phyloP scores from a whole-genome alignment of 2,888 invertebrate species.

The Ochropleura leucogaster region DNA sequence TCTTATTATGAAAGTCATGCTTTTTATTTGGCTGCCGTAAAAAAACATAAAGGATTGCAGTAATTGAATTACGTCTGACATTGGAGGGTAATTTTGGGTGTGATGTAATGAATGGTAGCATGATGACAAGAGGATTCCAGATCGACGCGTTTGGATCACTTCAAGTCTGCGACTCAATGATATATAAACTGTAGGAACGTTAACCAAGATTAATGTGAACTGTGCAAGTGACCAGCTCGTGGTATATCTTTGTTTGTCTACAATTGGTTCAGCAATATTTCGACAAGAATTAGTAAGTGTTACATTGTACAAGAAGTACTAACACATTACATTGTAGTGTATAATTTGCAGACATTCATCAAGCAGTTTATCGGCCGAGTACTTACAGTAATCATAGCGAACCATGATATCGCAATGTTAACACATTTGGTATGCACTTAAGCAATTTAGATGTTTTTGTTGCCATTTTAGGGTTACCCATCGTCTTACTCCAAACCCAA shows the following conservation, averaged over 20 bases:
- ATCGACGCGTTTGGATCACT: neutral
- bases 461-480: neutral
- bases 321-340: slow-evolving; percentile 18
- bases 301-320: slow-evolving; percentile 4
- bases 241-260: neutral
- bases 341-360: slow-evolving; percentile 49
- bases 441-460: neutral
- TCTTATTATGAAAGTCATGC: slow-evolving; percentile 63
- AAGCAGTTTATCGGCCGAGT: slow-evolving; percentile 29
- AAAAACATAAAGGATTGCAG: slow-evolving; percentile 47
- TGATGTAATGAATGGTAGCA: slow-evolving; percentile 15
- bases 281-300: neutral
- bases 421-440: slow-evolving; percentile 4
- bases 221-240: neutral
- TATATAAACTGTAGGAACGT: neutral
- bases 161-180: neutral
- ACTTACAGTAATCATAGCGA: slow-evolving; percentile 11
- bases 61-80: slow-evolving; percentile 46
- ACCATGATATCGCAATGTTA: slow-evolving; percentile 8
- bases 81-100: slow-evolving; percentile 27
- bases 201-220: slow-evolving; percentile 5
- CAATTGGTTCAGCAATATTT: neutral
- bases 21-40: slow-evolving; percentile 35
- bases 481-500: neutral
- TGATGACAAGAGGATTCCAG: slow-evolving; percentile 8